phyloP scores from a whole-genome alignment of 2,797 vertebrate genomes.

The Phalloptychus januarius region DNA sequence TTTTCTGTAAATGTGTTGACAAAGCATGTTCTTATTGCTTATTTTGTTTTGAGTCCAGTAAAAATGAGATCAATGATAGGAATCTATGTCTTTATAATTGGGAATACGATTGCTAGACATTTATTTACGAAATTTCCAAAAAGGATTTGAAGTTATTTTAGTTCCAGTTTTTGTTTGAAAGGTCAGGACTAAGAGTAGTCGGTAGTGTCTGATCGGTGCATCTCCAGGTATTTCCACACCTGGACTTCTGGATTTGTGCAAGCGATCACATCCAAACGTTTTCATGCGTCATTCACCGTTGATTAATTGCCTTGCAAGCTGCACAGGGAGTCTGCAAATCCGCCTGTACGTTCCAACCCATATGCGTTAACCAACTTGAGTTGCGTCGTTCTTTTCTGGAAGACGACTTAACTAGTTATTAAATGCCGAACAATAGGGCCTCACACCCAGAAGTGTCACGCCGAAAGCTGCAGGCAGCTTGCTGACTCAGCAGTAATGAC shows the following conservation, averaged over 20 bases:
- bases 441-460: neutral
- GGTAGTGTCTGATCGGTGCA: neutral
- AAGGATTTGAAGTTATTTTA: neutral
- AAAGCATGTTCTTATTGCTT: neutral
- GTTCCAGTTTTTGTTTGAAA: neutral
- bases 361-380: neutral
- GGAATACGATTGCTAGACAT: neutral
- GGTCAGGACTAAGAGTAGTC: neutral
- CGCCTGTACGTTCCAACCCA: neutral
- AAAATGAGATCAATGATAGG: neutral
- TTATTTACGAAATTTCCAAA: neutral
- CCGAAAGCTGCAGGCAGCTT: neutral
- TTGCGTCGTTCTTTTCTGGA: neutral
- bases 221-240: neutral
- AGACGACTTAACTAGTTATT: constrained; percentile 5
- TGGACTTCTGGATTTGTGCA: neutral
- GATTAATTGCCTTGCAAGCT: neutral
- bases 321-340: neutral
- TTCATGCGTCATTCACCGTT: neutral
- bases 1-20: neutral
- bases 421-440: neutral
- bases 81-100: neutral
- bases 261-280: neutral
- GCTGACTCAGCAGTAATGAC: neutral
- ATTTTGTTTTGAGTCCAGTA: neutral